phyloP scores from a whole-genome alignment of 2,888 invertebrate species.

The Xestia xanthographa region DNA sequence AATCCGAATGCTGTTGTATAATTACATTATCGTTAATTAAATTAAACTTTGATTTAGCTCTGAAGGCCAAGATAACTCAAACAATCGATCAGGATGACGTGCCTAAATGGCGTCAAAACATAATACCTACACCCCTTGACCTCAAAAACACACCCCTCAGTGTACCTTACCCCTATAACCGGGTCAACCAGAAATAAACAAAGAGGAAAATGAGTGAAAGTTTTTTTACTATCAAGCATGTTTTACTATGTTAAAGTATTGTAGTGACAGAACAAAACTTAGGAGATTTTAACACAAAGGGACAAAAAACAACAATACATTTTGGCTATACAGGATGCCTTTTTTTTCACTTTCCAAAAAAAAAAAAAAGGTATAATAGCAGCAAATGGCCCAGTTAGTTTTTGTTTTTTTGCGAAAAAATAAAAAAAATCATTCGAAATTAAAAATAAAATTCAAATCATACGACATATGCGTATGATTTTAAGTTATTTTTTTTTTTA shows the following conservation, averaged over 20 bases:
- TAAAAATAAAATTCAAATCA: no score
- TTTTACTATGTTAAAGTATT: neutral
- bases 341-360: no score
- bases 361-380: no score
- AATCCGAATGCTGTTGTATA: neutral
- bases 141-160: constrained; percentile 53
- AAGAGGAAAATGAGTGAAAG: constrained; percentile 5
- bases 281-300: neutral
- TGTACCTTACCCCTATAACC: constrained; percentile 41
- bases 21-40: neutral
- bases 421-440: no score
- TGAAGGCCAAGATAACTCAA: constrained; percentile 20
- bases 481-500: no score
- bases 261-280: neutral
- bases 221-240: constrained; percentile 6
- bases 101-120: constrained; percentile 44
- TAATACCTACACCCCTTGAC: constrained; percentile 46
- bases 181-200: constrained; percentile 51
- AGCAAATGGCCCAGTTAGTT: no score
- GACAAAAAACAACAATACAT: neutral
- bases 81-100: constrained; percentile 47
- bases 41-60: neutral
- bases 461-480: no score
- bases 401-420: no score
- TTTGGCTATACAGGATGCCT: no score